phyloP scores from a whole-genome alignment of 2,888 invertebrate genomes.

The Ormia ochracea region DNA sequence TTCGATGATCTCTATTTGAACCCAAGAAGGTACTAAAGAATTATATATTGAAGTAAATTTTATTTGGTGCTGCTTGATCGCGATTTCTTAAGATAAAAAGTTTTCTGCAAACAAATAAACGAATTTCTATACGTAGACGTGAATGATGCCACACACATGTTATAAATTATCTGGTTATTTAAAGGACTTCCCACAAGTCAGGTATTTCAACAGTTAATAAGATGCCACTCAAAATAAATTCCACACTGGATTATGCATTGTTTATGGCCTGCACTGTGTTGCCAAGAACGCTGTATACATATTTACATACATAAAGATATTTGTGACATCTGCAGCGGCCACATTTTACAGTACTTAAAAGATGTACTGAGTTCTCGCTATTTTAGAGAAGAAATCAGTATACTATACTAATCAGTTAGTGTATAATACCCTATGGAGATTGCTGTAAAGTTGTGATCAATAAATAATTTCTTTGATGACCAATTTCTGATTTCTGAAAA shows the following conservation, averaged over 20 bases:
- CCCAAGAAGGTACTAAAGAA: too few species aligned
- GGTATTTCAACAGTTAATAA: constrained; percentile 55
- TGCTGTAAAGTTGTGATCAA: too few species aligned
- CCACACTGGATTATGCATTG: constrained; percentile 39
- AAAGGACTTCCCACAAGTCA: neutral
- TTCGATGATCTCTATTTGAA: too few species aligned
- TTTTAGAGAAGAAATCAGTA: too few species aligned
- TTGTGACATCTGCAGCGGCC: neutral
- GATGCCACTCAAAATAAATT: constrained; percentile 47
- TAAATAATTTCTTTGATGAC: too few species aligned
- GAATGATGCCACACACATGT: constrained; percentile 21
- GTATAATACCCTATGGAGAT: too few species aligned
- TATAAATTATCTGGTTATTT: neutral
- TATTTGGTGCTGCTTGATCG: too few species aligned
- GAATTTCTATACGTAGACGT: constrained; percentile 35
- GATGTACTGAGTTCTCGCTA: too few species aligned
- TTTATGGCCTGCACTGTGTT: constrained; percentile 19
- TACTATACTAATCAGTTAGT: too few species aligned
- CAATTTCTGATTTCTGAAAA: too few species aligned
- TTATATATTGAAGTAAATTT: too few species aligned
- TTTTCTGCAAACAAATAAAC: constrained; percentile 52
- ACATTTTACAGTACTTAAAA: neutral
- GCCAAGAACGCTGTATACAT: neutral
- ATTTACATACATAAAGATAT: neutral
- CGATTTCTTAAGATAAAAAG: too few species aligned